phyloP scores from a whole-genome alignment of 2,113 vertebrate genomes.

The Nematolebias whitei region DNA sequence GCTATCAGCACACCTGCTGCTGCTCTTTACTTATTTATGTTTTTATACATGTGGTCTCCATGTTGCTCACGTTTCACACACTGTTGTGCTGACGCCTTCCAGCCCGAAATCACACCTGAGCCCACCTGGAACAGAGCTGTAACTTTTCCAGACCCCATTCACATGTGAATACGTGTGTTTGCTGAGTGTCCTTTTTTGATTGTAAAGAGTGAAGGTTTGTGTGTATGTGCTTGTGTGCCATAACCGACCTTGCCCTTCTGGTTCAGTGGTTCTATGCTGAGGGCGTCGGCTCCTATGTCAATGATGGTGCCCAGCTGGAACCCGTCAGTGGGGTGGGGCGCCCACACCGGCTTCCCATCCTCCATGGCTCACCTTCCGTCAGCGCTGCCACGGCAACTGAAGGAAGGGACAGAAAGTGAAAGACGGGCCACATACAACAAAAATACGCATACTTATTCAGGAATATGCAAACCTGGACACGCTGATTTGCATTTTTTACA shows the following conservation, averaged over 20 bases:
- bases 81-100: constrained; percentile 43
- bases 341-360: constrained; percentile 98
- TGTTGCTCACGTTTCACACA: constrained; percentile 66
- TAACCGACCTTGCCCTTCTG: constrained; percentile 90
- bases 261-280: constrained; percentile 93
- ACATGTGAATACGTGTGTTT: no score
- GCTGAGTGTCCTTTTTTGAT: not conserved
- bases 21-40: constrained; percentile 78
- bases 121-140: not conserved
- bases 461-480: constrained; percentile 38
- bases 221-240: constrained; percentile 4
- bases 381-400: constrained; percentile 57
- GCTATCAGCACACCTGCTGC: constrained; percentile 78
- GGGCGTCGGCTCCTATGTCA: constrained; percentile 91
- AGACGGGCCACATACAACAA: not conserved
- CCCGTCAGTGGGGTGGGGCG: constrained; percentile 93
- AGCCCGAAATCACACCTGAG: constrained; percentile 39
- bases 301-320: constrained; percentile 97
- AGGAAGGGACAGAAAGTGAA: not conserved
- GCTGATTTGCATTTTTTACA: constrained; percentile 33
- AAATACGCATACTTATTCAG: not conserved
- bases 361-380: constrained; percentile 85
- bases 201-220: not conserved
- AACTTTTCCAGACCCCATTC: not conserved
- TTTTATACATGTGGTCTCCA: constrained; percentile 63